These are phyloP conservation scores for Pseudeuparius sepicola DNA, from an alignment of 2,888 invertebrate genomes.

Conservation along the genomic window DNA sequence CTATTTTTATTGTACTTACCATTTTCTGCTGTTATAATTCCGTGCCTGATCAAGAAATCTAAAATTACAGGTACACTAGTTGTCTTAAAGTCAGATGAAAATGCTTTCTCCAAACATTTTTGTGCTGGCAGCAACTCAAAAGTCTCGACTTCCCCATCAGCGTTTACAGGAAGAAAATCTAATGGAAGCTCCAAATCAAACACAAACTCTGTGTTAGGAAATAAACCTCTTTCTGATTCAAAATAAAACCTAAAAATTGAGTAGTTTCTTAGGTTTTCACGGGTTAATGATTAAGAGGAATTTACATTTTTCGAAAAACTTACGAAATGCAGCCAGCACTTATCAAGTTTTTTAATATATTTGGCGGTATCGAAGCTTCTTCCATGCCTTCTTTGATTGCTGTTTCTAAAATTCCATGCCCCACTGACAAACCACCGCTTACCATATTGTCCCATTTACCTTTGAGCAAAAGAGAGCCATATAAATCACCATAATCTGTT, in stretches of 20 bases:
- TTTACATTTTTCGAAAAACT: conserved; percentile 17
- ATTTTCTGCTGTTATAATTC: conserved; percentile 80
- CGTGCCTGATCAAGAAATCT: conserved; percentile 88
- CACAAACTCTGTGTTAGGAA: conserved; percentile 90
- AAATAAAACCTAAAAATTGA: conserved; percentile 76
- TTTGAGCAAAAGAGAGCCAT: conserved; percentile 29
- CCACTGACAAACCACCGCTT: conserved; percentile 84
- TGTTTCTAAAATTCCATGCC: conserved; percentile 79
- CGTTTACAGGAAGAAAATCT: conserved; percentile 85
- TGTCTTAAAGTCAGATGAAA: conserved; percentile 81
- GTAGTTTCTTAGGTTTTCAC: too few species aligned
- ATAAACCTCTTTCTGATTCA: conserved; percentile 85
- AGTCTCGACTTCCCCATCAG: conserved; percentile 88
- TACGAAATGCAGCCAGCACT: conserved; percentile 77
- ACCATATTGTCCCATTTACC: conserved; percentile 93
- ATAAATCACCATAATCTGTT: neutral
- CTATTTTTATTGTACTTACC: too few species aligned
- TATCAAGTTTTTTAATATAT: conserved; percentile 64
- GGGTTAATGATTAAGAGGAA: neutral
- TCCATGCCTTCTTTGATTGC: conserved; percentile 90
- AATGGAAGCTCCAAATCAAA: conserved; percentile 85
- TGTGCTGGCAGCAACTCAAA: conserved; percentile 79
- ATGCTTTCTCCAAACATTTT: conserved; percentile 72
- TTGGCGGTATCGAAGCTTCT: conserved; percentile 81
- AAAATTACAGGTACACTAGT: conserved; percentile 86